Evolutionary conservation across 1,140 invertebrate species (phyloP).

Genomic region (Hyposmocoma kahamanoa): DNA sequence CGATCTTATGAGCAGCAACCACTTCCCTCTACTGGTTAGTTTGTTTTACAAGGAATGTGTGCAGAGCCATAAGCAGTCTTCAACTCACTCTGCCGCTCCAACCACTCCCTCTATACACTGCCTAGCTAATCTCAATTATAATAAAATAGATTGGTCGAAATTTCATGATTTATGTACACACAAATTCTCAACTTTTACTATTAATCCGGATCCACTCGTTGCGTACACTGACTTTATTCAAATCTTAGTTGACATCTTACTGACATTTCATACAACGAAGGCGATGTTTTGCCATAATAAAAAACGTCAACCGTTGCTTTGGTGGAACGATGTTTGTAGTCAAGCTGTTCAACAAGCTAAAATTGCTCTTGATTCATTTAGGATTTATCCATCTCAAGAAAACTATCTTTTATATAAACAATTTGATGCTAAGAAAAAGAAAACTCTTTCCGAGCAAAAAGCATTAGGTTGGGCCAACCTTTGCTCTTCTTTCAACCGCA

Average conservation of each 20-base stretch:
- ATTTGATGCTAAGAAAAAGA: background rate
- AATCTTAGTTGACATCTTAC: background rate
- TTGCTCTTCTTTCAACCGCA: background rate
- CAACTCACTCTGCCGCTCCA: background rate
- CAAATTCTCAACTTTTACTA: background rate
- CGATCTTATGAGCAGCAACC: background rate
- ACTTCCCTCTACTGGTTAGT: background rate
- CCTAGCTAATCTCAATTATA: too few species aligned
- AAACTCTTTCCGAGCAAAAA: background rate
- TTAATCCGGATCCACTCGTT: background rate
- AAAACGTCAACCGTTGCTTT: constrained; percentile 1
- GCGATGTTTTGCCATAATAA: background rate
- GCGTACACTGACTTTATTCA: background rate
- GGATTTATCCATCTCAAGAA: background rate
- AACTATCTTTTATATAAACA: constrained; percentile 1
- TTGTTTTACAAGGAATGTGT: too few species aligned
- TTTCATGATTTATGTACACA: background rate
- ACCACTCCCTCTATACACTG: too few species aligned
- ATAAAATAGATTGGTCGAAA: background rate
- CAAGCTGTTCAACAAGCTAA: background rate
- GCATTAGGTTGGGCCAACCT: background rate
- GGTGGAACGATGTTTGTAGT: background rate
- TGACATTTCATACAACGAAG: background rate
- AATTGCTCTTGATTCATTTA: background rate
- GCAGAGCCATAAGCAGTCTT: background rate